These are phyloP conservation scores for Dryoscopus gambensis DNA, from an alignment of 2,113 vertebrate genomes.

Conservation along the genomic window DNA sequence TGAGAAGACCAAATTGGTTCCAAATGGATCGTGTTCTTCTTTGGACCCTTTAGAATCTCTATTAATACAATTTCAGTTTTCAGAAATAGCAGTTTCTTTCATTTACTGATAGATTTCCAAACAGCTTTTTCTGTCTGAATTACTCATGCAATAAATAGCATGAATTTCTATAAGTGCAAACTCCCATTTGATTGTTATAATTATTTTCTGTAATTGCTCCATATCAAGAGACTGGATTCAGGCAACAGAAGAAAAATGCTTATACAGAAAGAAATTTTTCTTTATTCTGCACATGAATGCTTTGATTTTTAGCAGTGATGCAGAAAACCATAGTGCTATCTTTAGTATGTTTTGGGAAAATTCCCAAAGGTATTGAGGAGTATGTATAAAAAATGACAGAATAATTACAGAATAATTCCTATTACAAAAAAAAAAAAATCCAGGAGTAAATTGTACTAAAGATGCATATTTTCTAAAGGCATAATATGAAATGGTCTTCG, in stretches of 20 bases:
- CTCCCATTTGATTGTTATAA: constrained; percentile 9
- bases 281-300: constrained; percentile 28
- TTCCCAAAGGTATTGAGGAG: not conserved
- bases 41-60: not conserved
- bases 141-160: not conserved
- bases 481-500: not conserved
- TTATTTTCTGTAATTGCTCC: constrained; percentile 32
- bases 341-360: not conserved
- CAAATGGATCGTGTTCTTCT: not conserved
- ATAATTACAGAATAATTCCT: not conserved
- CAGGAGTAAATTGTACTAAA: not conserved
- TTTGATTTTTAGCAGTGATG: constrained; percentile 12
- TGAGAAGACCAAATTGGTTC: not conserved
- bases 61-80: not conserved
- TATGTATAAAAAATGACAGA: not conserved
- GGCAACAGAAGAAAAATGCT: constrained; percentile 10
- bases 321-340: not conserved
- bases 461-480: not conserved
- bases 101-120: not conserved
- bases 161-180: not conserved
- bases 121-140: constrained; percentile 4
- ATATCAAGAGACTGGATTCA: not conserved
- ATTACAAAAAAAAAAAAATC: not conserved
- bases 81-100: constrained; percentile 5
- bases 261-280: not conserved